Evolutionary conservation across 2,888 invertebrate genomes (phyloP).

Genomic region (Andrena dorsata): DNA sequence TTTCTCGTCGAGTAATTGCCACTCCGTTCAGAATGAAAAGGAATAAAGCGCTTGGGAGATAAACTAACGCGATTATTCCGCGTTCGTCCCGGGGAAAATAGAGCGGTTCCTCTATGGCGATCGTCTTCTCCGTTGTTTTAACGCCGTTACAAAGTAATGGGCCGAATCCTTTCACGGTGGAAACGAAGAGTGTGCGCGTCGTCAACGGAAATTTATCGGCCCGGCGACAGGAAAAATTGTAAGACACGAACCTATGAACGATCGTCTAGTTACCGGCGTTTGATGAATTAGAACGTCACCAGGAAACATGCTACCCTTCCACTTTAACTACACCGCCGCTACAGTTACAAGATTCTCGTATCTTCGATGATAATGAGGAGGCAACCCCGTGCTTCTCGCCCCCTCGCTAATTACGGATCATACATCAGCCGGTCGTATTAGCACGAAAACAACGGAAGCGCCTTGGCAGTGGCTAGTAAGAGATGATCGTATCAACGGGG

Average conservation of each 20-base stretch:
- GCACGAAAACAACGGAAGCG: too few relatives aligned
- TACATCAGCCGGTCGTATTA: too few relatives aligned
- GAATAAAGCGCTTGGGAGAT: slow-evolving; percentile 51
- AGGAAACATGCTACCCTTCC: neutral
- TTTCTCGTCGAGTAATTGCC: slow-evolving; percentile 52
- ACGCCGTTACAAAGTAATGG: slow-evolving; percentile 35
- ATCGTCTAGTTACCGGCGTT: slow-evolving; percentile 12
- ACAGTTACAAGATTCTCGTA: slow-evolving; percentile 5
- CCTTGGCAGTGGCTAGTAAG: neutral
- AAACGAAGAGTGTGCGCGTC: neutral
- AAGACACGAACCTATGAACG: neutral
- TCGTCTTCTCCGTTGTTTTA: slow-evolving; percentile 35
- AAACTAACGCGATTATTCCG: slow-evolving; percentile 55
- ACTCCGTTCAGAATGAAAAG: slow-evolving; percentile 50
- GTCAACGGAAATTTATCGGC: neutral
- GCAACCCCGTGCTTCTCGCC: neutral
- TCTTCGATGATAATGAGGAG: slow-evolving; percentile 14
- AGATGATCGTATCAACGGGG: neutral
- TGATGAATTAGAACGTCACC: neutral
- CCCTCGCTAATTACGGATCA: too few relatives aligned
- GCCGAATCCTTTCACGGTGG: slow-evolving; percentile 17
- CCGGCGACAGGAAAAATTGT: neutral
- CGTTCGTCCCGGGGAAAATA: slow-evolving; percentile 29
- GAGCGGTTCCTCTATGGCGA: slow-evolving; percentile 18
- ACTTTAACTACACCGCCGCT: too few relatives aligned